A percentile compares a stretch with the other conserved stretches of the same genome.
phyloP scores from a whole-genome alignment of 2,888 invertebrate species.

The Standfussiana lucernea region DNA sequence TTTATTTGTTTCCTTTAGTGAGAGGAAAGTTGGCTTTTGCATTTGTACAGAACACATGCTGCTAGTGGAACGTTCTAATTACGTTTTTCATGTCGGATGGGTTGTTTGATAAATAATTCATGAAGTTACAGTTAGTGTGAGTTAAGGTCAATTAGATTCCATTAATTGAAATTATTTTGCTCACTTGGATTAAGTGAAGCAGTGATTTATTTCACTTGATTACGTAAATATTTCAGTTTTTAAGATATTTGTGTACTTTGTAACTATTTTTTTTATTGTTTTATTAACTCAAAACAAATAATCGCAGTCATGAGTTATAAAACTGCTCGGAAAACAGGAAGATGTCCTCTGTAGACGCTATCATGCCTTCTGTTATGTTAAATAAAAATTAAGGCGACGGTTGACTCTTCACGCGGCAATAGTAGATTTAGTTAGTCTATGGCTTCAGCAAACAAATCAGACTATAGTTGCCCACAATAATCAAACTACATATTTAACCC shows the following conservation, averaged over 20 bases:
- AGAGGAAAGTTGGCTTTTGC: slow-evolving; percentile 1
- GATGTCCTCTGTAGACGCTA: not conserved
- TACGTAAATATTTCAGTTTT: not conserved
- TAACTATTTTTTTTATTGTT: not conserved
- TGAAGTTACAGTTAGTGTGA: not conserved
- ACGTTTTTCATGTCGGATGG: slow-evolving; percentile 11
- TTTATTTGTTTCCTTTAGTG: slow-evolving; percentile 56
- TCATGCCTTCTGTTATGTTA: not conserved
- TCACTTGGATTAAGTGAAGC: not conserved
- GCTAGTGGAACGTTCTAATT: slow-evolving; percentile 33
- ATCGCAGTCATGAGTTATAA: not conserved
- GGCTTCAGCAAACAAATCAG: not conserved
- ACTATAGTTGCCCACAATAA: slow-evolving; percentile 4
- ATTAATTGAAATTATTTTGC: not conserved
- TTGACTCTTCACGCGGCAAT: not conserved
- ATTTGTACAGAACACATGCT: slow-evolving; percentile 10
- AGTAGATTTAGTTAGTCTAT: not conserved
- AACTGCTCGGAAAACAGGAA: not conserved
- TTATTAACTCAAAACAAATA: not conserved
- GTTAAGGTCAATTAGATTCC: slow-evolving; percentile 2
- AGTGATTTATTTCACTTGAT: not conserved
- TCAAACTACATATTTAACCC: slow-evolving; percentile 35
- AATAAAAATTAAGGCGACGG: not conserved
- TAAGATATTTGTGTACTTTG: not conserved
- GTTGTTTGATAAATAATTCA: slow-evolving; percentile 3